phyloP scores from a whole-genome alignment of 2,888 invertebrate genomes.

The Morinoia aosen region DNA sequence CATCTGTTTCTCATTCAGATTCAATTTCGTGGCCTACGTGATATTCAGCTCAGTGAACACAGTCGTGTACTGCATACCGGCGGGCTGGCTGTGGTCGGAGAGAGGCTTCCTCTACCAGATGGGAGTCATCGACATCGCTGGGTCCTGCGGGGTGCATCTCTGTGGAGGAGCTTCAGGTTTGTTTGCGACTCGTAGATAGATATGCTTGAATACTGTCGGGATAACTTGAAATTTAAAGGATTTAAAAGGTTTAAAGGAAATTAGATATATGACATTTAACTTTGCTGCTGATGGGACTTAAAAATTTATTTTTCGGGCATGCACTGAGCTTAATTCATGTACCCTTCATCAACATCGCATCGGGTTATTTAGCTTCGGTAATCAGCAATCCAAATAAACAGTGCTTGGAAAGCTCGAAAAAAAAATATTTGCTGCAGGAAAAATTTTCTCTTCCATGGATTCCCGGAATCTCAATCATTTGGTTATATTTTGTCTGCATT shows the following conservation, averaged over 20 bases:
- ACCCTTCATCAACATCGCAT: no score
- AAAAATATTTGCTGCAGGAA: no score
- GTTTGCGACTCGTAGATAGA: neutral
- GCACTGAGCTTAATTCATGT: no score
- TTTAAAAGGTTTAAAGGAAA: neutral
- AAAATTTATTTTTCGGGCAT: no score
- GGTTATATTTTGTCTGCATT: no score
- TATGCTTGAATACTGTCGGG: neutral
- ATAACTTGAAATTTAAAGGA: neutral
- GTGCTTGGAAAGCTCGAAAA: no score
- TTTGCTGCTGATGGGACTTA: no score
- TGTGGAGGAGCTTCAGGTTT: slow-evolving; percentile 79
- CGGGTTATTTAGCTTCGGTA: no score
- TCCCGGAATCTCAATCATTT: no score
- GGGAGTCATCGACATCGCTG: slow-evolving; percentile 93
- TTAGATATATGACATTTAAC: neutral
- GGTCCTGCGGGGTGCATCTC: slow-evolving; percentile 89
- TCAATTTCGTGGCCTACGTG: slow-evolving; percentile 92
- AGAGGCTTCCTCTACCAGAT: slow-evolving; percentile 87
- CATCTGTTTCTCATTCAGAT: slow-evolving; percentile 74
- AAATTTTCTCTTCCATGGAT: no score
- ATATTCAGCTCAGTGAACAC: slow-evolving; percentile 91
- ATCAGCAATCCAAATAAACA: no score
- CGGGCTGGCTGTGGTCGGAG: slow-evolving; percentile 92
- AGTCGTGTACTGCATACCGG: slow-evolving; percentile 90